phyloP scores from a whole-genome alignment of 2,113 vertebrate genomes.

The Micronycteris hirsuta region DNA sequence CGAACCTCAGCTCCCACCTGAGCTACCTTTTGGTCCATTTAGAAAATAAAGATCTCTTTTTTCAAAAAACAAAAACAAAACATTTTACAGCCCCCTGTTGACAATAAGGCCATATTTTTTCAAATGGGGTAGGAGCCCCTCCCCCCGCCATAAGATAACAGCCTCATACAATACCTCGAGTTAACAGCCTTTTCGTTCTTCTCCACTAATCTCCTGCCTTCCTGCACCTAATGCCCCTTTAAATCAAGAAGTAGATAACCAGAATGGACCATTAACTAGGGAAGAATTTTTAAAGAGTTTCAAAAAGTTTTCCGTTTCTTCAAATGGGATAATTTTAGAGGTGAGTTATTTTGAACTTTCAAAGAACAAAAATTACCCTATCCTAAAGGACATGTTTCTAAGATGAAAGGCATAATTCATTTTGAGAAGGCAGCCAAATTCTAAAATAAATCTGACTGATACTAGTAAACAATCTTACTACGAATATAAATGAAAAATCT shows the following conservation, averaged over 20 bases:
- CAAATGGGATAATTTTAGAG: not conserved
- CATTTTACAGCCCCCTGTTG: not conserved
- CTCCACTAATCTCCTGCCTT: not conserved
- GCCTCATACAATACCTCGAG: not conserved
- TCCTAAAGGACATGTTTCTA: not conserved
- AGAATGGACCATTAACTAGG: not conserved
- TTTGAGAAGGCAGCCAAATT: slow-evolving; percentile 7
- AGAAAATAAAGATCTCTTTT: not conserved
- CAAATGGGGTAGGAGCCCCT: not conserved
- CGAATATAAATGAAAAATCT: not conserved
- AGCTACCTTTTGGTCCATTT: not conserved
- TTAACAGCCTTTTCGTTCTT: not conserved
- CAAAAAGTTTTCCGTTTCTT: not conserved
- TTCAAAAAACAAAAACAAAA: not conserved
- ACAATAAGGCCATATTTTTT: not conserved
- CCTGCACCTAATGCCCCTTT: not conserved
- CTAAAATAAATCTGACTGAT: slow-evolving; percentile 25
- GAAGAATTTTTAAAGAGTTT: not conserved
- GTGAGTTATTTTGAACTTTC: not conserved
- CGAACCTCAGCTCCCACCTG: not conserved
- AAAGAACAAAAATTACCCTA: not conserved
- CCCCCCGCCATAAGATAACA: not conserved
- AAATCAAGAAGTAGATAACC: not conserved
- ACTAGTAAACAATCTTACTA: not conserved
- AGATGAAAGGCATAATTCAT: not conserved